phyloP scores from a whole-genome alignment of 2,888 invertebrate species.

The Dryococelus australis region DNA sequence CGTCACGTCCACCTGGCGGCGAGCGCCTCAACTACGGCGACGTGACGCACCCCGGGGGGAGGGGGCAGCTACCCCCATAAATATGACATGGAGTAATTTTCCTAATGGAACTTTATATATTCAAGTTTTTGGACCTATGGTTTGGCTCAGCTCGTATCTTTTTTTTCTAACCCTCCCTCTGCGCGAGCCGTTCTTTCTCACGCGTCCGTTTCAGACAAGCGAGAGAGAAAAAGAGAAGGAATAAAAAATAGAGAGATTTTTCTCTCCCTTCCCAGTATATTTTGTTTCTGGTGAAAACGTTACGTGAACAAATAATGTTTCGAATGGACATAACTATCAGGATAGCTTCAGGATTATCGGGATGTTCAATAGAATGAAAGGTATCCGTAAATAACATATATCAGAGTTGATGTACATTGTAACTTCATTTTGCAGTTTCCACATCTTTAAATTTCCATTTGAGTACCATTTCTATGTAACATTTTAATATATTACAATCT shows the following conservation, averaged over 20 bases:
- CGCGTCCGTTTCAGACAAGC: conserved; percentile 5
- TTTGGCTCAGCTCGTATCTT: conserved; percentile 16
- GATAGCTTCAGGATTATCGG: neutral
- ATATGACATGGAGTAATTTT: conserved; percentile 43
- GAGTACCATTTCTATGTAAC: too few relatives aligned
- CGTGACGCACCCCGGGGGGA: neutral
- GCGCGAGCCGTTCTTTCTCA: conserved; percentile 16
- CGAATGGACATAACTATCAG: neutral
- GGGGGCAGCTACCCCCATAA: conserved; percentile 35
- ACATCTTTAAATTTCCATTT: too few relatives aligned
- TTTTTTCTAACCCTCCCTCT: neutral
- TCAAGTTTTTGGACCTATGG: conserved; percentile 22
- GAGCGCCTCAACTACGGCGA: neutral
- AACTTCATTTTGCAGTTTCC: too few relatives aligned
- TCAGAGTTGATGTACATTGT: too few relatives aligned
- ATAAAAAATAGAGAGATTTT: neutral
- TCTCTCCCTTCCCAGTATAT: neutral
- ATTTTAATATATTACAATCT: too few relatives aligned
- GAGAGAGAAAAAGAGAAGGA: neutral
- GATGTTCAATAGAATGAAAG: too few relatives aligned
- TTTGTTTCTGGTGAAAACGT: neutral
- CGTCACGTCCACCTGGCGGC: conserved; percentile 34
- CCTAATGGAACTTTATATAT: conserved; percentile 43
- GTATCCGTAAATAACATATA: too few relatives aligned
- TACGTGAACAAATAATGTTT: neutral